A percentile compares a stretch with the other conserved stretches of the same genome.
Conservation (phyloP, 2,797 vertebrate species). For the Glyptemys insculpta region DNA sequence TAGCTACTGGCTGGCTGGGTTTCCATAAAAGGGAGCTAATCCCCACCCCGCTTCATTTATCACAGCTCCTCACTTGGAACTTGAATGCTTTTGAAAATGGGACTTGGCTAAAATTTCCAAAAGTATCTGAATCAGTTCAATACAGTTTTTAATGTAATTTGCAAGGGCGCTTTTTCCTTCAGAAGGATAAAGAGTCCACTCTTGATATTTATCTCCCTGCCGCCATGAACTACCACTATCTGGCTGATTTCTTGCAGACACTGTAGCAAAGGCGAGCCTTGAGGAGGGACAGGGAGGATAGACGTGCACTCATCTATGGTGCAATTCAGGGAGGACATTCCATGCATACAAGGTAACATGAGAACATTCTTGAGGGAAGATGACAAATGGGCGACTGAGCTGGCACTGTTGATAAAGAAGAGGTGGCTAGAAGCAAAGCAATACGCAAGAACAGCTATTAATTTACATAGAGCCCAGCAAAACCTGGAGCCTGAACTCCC, state of each 20-base stretch:
- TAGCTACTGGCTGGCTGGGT: no score
- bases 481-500: background rate
- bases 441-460: background rate
- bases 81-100: background rate
- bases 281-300: background rate
- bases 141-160: no score
- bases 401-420: background rate
- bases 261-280: background rate
- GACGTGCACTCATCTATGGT: background rate
- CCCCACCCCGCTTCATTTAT: no score
- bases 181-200: background rate
- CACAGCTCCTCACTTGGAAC: rapidly evolving
- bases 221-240: background rate
- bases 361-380: background rate
- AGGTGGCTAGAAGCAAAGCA: background rate
- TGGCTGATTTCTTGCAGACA: background rate
- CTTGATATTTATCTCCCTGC: background rate
- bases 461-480: background rate
- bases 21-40: no score
- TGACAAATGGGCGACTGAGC: background rate
- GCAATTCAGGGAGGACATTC: background rate
- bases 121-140: no score
- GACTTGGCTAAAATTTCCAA: background rate
- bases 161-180: background rate
- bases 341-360: background rate